These are phyloP conservation scores for Scolopax bukidnonensis DNA, from an alignment of 2,797 vertebrate species.

Conservation along the genomic window DNA sequence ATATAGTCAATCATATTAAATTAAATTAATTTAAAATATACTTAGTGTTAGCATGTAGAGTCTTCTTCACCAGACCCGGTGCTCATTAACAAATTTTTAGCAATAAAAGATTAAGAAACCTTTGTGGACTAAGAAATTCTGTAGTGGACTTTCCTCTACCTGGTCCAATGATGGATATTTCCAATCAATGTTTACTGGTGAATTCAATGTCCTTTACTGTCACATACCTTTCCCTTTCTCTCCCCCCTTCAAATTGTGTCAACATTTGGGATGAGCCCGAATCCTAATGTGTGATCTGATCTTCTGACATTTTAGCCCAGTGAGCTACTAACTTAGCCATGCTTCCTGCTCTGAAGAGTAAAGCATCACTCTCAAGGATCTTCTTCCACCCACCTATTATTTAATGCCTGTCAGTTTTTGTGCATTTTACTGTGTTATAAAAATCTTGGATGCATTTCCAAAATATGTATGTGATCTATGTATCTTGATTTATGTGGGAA, in stretches of 20 bases:
- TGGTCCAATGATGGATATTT: not conserved
- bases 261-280: constrained; percentile 56
- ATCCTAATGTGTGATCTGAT: constrained; percentile 66
- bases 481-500: not conserved
- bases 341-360: not conserved
- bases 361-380: not conserved
- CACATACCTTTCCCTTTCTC: constrained; percentile 16
- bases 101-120: not conserved
- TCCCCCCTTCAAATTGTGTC: not conserved
- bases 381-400: not conserved
- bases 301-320: constrained; percentile 52
- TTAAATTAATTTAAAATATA: not conserved
- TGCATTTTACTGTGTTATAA: not conserved
- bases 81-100: not conserved
- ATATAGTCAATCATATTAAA: not conserved
- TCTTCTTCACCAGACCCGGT: not conserved
- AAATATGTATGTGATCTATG: not conserved
- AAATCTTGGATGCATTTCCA: not conserved
- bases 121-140: not conserved
- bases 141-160: not conserved
- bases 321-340: constrained; percentile 42
- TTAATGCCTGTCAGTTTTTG: not conserved
- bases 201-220: not conserved
- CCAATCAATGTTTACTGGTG: not conserved
- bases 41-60: not conserved